Evolutionary conservation across 2,797 vertebrate genomes (phyloP).

Genomic region (Hylomyscus alleni): DNA sequence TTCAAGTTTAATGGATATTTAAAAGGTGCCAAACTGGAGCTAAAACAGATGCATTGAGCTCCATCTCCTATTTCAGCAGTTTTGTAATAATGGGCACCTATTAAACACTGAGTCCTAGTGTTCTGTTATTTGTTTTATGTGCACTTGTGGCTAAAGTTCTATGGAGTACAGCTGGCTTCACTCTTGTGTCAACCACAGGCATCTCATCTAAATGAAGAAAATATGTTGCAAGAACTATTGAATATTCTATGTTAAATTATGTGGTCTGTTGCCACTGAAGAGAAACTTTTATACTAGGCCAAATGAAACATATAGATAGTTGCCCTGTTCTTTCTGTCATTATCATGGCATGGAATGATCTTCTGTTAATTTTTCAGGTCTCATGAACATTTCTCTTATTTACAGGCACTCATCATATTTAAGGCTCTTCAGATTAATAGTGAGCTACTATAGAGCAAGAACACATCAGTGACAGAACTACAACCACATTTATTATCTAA

Average conservation of each 20-base stretch:
- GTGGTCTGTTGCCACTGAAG: not conserved
- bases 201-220: conserved; percentile 42
- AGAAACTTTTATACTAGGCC: conserved; percentile 37
- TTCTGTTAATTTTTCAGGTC: not conserved
- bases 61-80: conserved; percentile 20
- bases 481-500: conserved; percentile 58
- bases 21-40: not conserved
- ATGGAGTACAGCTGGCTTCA: not conserved
- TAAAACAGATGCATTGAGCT: conserved; percentile 12
- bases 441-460: not conserved
- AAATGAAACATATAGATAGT: conserved; percentile 40
- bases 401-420: conserved; percentile 19
- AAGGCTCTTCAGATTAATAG: conserved; percentile 34
- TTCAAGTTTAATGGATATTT: not conserved
- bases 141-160: not conserved
- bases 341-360: not conserved
- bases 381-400: conserved; percentile 13
- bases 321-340: not conserved
- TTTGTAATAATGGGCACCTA: not conserved
- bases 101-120: not conserved
- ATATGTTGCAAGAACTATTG: conserved; percentile 20
- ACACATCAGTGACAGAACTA: conserved; percentile 4
- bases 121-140: not conserved
- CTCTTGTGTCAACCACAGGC: not conserved
- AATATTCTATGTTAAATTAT: conserved; percentile 33